A percentile compares a stretch with the other conserved stretches of the same genome.
These are phyloP conservation scores for Synergus umbraculus DNA, from an alignment of 2,888 invertebrate genomes.

Conservation along the genomic window DNA sequence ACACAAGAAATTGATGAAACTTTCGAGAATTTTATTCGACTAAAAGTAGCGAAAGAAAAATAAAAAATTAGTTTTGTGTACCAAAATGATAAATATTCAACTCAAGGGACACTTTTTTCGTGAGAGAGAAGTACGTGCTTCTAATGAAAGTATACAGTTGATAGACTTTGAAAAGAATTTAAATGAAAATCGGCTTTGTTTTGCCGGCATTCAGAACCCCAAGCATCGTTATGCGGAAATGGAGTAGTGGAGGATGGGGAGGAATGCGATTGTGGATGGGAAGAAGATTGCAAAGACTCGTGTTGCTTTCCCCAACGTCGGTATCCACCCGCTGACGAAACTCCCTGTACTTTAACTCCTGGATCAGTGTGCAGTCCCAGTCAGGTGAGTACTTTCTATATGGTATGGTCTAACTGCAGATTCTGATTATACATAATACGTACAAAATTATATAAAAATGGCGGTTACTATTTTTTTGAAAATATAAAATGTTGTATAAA, in stretches of 20 bases:
- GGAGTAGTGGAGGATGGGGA: conserved; percentile 98
- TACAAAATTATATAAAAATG: no score
- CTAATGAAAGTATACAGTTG: not conserved
- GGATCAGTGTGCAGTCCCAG: conserved; percentile 89
- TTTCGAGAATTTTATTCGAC: no score
- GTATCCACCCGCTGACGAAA: conserved; percentile 86
- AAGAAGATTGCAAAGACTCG: conserved; percentile 94
- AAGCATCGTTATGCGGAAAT: conserved; percentile 97
- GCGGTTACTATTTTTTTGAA: no score
- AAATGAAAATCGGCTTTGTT: conserved; percentile 51
- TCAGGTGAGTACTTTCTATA: conserved; percentile 80
- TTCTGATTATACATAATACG: no score
- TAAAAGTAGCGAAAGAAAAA: no score
- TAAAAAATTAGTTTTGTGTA: not conserved
- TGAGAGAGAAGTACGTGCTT: not conserved
- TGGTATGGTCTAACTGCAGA: not conserved
- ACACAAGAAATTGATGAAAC: no score
- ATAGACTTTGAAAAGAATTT: conserved; percentile 14
- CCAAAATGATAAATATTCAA: conserved; percentile 6
- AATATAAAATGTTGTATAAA: no score
- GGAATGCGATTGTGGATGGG: conserved; percentile 99
- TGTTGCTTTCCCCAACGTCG: conserved; percentile 96
- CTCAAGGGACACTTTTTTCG: not conserved
- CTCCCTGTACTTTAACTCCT: conserved; percentile 92
- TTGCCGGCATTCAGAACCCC: conserved; percentile 84